Base-by-base conservation (phyloP, 1,140 invertebrate genomes). In the Teleopsis dalmanni region DNA sequence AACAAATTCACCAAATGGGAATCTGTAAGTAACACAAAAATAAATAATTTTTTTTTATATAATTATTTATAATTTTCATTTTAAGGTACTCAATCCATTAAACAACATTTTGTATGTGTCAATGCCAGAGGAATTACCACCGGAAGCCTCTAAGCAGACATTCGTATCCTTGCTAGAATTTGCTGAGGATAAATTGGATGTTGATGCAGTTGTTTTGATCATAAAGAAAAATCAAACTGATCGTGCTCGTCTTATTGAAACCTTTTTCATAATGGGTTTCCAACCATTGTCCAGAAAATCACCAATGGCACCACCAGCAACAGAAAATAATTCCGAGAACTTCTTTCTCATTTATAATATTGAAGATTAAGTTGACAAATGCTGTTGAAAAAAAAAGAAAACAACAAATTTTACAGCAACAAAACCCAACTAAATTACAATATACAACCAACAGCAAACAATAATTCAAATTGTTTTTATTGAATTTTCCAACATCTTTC, bases 211-310 rank as follows among this genome's bases (percentile, higher is more conserved):
- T 40, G 76, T 79, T 10, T 72, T 79, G 57, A 91, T 85, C 70
- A 83, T 95, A 59, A 80, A 82, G 48, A 92, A 93, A 72, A 83
- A 87, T 62, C 81, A 91, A 38, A 65, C 79, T 29, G 91, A 97
- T 73, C 80, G 88, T 74, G 84, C 84, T 29, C 82, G 83, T 54
- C 76, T 96, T 47, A 83, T 97, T 45, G 83, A 91, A 60, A 92
- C 91, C 42, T 97, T 98, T 81, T 94, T 95, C 85, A 96, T 95
- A 75, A 81, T 97, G 74, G 93, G 93, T 37, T 97, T 98, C 74
- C 80, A 82, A 53, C 78, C 87, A 36, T 75, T 95, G 53, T 79
- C 87, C 33, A 91, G 93, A 40, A 86, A 82, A 57, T 86, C 91
- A 46, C 76, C 79, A n/a, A 73, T 90, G 56, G 61, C 77, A 73